Percentiles rank a stretch among this genome's conserved stretches.
Conservation (phyloP, 2,888 invertebrate species). For the Drosophila prostipennis region DNA sequence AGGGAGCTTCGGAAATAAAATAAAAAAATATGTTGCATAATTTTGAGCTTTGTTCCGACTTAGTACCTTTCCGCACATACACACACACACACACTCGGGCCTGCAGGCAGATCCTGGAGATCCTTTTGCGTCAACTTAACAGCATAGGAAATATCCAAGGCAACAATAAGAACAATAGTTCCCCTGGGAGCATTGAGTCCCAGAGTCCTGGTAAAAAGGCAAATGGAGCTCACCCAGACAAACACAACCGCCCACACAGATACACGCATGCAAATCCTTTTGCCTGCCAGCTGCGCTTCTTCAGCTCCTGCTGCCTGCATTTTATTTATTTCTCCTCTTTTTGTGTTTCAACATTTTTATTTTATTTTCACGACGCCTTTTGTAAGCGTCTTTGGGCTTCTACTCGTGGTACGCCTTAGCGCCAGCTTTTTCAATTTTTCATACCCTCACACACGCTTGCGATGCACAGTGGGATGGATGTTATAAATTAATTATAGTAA, state of each 20-base stretch:
- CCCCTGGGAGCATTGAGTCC: conserved; percentile 73
- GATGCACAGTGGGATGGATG: background rate
- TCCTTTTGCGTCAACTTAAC: conserved; percentile 80
- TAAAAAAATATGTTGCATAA: conserved; percentile 80
- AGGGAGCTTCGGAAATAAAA: conserved; percentile 57
- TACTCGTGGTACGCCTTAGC: conserved; percentile 47
- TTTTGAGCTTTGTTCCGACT: conserved; percentile 81
- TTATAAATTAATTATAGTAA: background rate
- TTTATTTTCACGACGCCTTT: conserved; percentile 75
- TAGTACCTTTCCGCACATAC: conserved; percentile 73
- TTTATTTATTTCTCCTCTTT: conserved; percentile 27
- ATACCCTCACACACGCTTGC: conserved; percentile 33
- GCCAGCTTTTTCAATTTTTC: conserved; percentile 69
- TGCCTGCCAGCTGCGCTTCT: conserved; percentile 63
- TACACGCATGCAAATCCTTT: conserved; percentile 68
- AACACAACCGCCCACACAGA: conserved; percentile 19
- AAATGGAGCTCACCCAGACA: conserved; percentile 54
- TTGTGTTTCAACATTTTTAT: conserved; percentile 74
- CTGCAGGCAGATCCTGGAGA: conserved; percentile 70
- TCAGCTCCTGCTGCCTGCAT: conserved; percentile 34
- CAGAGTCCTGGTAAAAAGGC: conserved; percentile 68
- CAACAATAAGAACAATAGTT: conserved; percentile 82
- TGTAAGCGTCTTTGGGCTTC: conserved; percentile 74
- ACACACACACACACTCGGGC: conserved; percentile 15
- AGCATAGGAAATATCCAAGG: conserved; percentile 77